phyloP scores from a whole-genome alignment of 1,140 invertebrate genomes.

The Trichomalopsis sarcophagae region DNA sequence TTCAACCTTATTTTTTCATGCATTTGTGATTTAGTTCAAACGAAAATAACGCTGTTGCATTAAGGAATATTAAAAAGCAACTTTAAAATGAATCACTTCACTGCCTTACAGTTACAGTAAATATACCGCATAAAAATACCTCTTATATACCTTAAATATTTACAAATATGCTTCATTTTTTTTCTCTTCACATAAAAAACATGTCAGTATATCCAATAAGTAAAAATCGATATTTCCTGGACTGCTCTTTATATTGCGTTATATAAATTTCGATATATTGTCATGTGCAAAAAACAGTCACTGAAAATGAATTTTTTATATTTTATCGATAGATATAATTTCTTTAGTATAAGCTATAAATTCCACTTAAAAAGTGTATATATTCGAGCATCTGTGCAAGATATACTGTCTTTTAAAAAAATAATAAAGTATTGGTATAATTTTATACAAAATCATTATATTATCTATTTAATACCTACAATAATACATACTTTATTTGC shows the following conservation, averaged over 20 bases:
- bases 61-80: background rate
- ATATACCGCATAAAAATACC: constrained; percentile 6
- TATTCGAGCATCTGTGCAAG: constrained; percentile 58
- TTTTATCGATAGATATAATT: background rate
- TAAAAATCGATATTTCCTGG: constrained; percentile 26
- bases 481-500: background rate
- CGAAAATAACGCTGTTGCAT: background rate
- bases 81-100: background rate
- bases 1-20: constrained; percentile 18
- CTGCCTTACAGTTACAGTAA: background rate
- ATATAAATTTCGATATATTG: background rate
- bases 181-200: background rate
- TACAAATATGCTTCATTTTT: constrained; percentile 12
- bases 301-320: constrained; percentile 31
- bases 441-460: background rate
- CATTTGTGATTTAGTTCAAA: background rate
- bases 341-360: constrained; percentile 51
- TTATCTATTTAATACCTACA: background rate
- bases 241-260: constrained; percentile 2
- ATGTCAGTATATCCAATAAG: background rate
- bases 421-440: constrained; percentile 70
- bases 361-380: constrained; percentile 59
- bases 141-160: constrained; percentile 29
- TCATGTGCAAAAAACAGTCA: constrained; percentile 19
- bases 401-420: constrained; percentile 37